Evolutionary conservation across 2,888 invertebrate species (phyloP), one percentile per base, ranked within the genome.

Genomic region (Andrena minutula): DNA sequence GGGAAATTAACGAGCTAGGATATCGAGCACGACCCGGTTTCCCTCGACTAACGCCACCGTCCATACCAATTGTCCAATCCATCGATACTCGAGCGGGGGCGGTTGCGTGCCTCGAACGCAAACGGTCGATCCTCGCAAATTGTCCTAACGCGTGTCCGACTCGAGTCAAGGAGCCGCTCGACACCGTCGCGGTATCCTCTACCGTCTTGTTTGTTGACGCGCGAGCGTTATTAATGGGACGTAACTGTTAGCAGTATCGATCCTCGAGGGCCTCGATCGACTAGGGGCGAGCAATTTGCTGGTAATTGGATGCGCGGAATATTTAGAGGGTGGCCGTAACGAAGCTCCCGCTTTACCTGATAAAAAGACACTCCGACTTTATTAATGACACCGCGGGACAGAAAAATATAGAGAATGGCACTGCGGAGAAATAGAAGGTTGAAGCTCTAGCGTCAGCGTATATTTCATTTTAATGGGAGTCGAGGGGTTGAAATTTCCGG

Each of bases 151-250:
- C 47, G 64, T 58, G 64, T 65, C 47, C 26, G 49, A 32, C 10
- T 12, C 30, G 20, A 56, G 56, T 8, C 30, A 73, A 76, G 74
- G 73, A 73, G 49, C 63, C 26, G 58, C 12, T 41, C 20, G 58
- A 49, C 64, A 32, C 58, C 28, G 3, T 28, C 20, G 7, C 70
- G 61, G 41, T 35, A 53, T 70, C 4, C 30, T 26, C 41, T n/a
- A 16, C 7, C 41, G 63, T 63, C 23, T 41, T 35, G 76, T 64
- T 73, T 58, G 74, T 73, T 49, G 58, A 76, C 73, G 64, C 64
- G 64, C 10, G 47, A 16, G 2, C 58, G 64, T 76, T 76, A 76
- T 76, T 73, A 58, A 64, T 35, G 76, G 49, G n/a, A 49, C 47
- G 23, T 58, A 64, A 32, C 47, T 28, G 56, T 71, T 23, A 35